Conservation (phyloP, 2,888 invertebrate genomes). For the Entomobrya multifasciata region DNA sequence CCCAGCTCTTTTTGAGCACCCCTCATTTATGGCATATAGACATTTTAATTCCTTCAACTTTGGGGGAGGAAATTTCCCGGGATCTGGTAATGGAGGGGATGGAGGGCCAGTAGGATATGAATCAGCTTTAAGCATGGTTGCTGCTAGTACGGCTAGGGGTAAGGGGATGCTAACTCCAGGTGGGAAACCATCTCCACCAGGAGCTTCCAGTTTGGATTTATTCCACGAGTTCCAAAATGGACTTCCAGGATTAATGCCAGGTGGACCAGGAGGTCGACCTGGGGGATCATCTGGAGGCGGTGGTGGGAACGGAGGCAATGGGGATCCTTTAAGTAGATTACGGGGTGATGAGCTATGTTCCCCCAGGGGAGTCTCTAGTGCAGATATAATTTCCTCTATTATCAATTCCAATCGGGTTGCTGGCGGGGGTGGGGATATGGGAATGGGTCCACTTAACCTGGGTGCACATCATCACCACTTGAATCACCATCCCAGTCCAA, state of each 20-base stretch:
- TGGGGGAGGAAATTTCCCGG: slow-evolving; percentile 72
- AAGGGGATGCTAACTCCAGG: slow-evolving; percentile 71
- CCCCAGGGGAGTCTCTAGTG: slow-evolving; percentile 75
- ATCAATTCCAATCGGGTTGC: slow-evolving; percentile 77
- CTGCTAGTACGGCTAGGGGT: slow-evolving; percentile 40
- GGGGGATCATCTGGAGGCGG: slow-evolving; percentile 43
- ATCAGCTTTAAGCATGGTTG: slow-evolving; percentile 72
- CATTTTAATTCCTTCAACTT: slow-evolving; percentile 79
- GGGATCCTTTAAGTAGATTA: slow-evolving; percentile 72
- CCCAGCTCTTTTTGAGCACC: slow-evolving; percentile 78
- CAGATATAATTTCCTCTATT: slow-evolving; percentile 78
- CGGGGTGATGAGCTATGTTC: slow-evolving; percentile 76
- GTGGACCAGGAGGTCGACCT: slow-evolving; percentile 42
- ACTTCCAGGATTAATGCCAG: slow-evolving; percentile 67
- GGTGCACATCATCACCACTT: slow-evolving; percentile 72
- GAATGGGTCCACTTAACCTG: slow-evolving; percentile 76
- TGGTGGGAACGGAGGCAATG: slow-evolving; percentile 51
- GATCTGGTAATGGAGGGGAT: slow-evolving; percentile 15
- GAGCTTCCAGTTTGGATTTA: slow-evolving; percentile 69
- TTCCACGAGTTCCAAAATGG: slow-evolving; percentile 78
- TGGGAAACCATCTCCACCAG: slow-evolving; percentile 74
- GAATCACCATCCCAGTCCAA: slow-evolving; percentile 59
- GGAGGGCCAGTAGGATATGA: slow-evolving; percentile 74
- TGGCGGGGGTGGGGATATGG: slow-evolving; percentile 71
- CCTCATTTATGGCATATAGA: slow-evolving; percentile 79